Conservation (phyloP, 2,113 vertebrate genomes). For the Mixornis gularis region DNA sequence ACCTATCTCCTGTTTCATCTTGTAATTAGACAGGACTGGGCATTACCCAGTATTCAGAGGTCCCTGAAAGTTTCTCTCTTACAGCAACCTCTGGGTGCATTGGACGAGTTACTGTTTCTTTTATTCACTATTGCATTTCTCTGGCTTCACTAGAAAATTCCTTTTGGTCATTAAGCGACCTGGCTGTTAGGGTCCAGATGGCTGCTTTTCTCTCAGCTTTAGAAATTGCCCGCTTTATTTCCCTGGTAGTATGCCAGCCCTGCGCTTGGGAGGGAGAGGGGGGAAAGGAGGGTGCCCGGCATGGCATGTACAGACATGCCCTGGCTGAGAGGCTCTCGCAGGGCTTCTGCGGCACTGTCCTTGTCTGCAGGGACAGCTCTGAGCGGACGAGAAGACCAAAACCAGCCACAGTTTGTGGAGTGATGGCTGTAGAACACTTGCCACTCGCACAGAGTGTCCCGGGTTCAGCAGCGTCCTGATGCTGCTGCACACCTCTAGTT, state of each 20-base stretch:
- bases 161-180: background rate
- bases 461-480: background rate
- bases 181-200: slow-evolving; percentile 5
- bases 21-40: background rate
- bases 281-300: background rate
- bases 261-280: background rate
- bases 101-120: background rate
- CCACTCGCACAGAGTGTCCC: background rate
- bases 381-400: background rate
- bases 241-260: slow-evolving; percentile 6
- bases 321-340: accelerated
- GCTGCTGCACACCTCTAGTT: background rate
- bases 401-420: background rate
- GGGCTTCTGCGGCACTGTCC: background rate
- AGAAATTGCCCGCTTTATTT: background rate
- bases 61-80: background rate
- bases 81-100: background rate
- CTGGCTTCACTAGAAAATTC: background rate
- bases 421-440: background rate
- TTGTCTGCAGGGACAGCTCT: background rate
- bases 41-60: background rate
- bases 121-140: background rate
- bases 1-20: background rate
- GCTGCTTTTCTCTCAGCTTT: background rate
- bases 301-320: accelerated